Percentiles rank a stretch among this genome's conserved stretches.
phyloP scores from a whole-genome alignment of 2,797 vertebrate species.

The Gadopsis bispinosus region DNA sequence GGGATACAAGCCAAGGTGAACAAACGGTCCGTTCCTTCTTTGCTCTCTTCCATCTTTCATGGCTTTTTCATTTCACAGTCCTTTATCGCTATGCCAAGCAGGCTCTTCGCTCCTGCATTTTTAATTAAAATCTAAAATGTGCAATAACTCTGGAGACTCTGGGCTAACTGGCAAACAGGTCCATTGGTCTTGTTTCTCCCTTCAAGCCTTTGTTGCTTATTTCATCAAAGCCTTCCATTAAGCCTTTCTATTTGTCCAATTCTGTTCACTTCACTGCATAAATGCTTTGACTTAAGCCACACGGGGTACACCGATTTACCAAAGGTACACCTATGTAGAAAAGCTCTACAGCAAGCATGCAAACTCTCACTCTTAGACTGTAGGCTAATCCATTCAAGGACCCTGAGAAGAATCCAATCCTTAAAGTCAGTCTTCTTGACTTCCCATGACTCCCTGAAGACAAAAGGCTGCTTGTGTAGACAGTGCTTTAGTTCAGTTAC shows the following conservation, averaged over 20 bases:
- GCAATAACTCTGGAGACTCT: conserved; percentile 76
- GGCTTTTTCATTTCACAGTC: conserved; percentile 77
- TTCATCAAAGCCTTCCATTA: conserved; percentile 71
- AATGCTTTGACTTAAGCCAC: conserved; percentile 62
- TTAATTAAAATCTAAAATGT: conserved; percentile 85
- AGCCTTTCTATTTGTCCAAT: conserved; percentile 59
- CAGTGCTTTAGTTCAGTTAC: conserved; percentile 66
- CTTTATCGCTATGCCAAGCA: conserved; percentile 79
- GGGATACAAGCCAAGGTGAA: conserved; percentile 68
- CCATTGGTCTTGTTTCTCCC: conserved; percentile 59
- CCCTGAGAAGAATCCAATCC: conserved; percentile 75
- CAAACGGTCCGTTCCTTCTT: conserved; percentile 68
- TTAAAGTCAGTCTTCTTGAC: conserved; percentile 74
- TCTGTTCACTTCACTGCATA: conserved; percentile 65
- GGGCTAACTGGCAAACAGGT: conserved; percentile 71
- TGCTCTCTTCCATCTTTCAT: conserved; percentile 78
- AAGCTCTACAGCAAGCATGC: conserved; percentile 46
- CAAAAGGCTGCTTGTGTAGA: conserved; percentile 79
- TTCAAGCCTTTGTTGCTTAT: conserved; percentile 62
- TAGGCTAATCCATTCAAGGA: conserved; percentile 72
- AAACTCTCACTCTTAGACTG: conserved; percentile 53
- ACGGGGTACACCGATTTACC: conserved; percentile 56
- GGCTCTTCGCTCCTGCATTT: conserved; percentile 68
- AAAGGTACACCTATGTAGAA: conserved; percentile 56
- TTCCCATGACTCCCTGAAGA: conserved; percentile 77